These are phyloP conservation scores for Elanus axillaris DNA, from an alignment of 2,113 vertebrate species.

Conservation along the genomic window DNA sequence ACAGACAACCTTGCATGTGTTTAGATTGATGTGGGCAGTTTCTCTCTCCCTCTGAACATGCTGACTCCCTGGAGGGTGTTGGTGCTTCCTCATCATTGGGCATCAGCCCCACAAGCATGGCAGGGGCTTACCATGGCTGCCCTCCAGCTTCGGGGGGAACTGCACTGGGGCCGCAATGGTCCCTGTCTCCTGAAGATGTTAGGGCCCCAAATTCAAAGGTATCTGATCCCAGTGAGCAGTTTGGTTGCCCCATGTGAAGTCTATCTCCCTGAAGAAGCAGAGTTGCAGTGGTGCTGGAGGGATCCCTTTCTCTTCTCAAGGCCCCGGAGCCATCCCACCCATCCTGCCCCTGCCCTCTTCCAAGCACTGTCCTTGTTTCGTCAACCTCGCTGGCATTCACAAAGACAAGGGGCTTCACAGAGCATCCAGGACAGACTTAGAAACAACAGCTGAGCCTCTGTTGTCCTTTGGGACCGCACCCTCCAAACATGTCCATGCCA, in stretches of 20 bases:
- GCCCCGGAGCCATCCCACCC: neutral
- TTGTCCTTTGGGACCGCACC: neutral
- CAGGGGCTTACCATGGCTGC: neutral
- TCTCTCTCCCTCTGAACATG: neutral
- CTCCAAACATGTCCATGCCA: neutral
- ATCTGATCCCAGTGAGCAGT: neutral
- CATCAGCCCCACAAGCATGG: neutral
- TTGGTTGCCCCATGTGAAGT: neutral
- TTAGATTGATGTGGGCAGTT: neutral
- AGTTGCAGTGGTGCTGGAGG: neutral
- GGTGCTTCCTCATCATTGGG: neutral
- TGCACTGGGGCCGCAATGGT: too few species aligned
- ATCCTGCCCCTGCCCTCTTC: neutral
- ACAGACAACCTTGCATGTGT: fast-evolving
- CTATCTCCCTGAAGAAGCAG: neutral
- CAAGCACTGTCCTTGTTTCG: fast-evolving
- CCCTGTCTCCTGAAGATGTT: neutral
- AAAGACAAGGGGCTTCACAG: constrained; percentile 9
- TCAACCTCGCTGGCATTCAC: neutral
- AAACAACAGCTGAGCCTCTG: constrained; percentile 55
- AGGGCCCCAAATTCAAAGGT: neutral
- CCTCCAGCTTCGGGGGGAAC: neutral
- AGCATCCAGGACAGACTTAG: constrained; percentile 8
- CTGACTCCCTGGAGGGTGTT: neutral
- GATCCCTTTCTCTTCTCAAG: neutral